Evolutionary conservation across 1,140 invertebrate genomes (phyloP), one percentile per base, ranked within the genome.

Genomic region (Adoxophyes honmai): DNA sequence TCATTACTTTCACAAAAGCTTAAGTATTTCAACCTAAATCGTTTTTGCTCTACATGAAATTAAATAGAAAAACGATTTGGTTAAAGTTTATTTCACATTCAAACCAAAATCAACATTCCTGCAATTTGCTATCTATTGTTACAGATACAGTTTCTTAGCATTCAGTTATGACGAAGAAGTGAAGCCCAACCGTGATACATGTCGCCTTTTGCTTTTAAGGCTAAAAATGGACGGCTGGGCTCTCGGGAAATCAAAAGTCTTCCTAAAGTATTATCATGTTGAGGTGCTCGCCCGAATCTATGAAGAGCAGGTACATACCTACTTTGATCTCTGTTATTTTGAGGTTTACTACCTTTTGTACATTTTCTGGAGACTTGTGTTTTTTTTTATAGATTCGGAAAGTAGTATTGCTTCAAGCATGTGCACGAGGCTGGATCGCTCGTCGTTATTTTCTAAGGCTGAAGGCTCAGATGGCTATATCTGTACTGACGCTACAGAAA

Each of bases 191-290:
- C 91, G 92, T 57, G 94, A 96, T 62, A 93, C 93, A 62, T 95
- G 95, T 80, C 91, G 92, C 7, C 75, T 94, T 1, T 80, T 96
- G 3, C 82, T 97, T 13, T 70, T 95, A 6, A 91, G 94, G 54
- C 74, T 96, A 0, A 93, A 94, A 76, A 93, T 96, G 91, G 94
- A 96, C 62, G 94, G 95, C 34, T 96, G 94, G 94, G 94, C 94
- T 8, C 85, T 96, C n/a, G 95, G 95, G 14, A 95, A 94, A 71
- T 94, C 94, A 0, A 96, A 96, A 92, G 94, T 97, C 3, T 97
- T 97, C 75, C 89, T 97, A 0, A 96, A 96, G 71, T 96, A 96
- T 77, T 96, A 96, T 71, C 95, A 96, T 70, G 92, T 96, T 0
- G 95, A 97, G 83, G 93, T 94, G 60, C 84, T 97, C 0, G 92